Evolutionary conservation across 2,888 invertebrate species (phyloP), one percentile per base, ranked within the genome.

Genomic region (Mythimna vitellina): DNA sequence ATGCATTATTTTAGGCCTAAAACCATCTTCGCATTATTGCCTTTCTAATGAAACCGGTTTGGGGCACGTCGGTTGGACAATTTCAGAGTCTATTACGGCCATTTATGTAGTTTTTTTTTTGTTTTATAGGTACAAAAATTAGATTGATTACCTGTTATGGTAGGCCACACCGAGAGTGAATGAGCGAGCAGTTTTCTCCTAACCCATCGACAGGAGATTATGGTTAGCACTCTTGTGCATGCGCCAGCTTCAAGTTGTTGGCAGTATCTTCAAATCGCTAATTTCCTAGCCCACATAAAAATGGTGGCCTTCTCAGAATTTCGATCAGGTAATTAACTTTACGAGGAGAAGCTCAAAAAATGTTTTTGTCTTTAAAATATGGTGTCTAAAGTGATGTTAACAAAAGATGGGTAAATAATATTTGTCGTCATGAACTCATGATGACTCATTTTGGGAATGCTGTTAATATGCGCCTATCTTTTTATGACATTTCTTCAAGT

Each of bases 241-340:
- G 9, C 35, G 35, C 9, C 35, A 42, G 42, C 42, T 3, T 12
- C 42, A 42, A 12, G 10, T 12, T 12, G 42, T 42, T 42, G 14
- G 42, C 8, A n/a, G 5, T 32, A 60, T 56, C 22, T 17, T 35
- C 10, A 70, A 71, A 65, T 54, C 83, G 83, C 81, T 67, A 22
- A 32, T 60, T 76, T 72, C 8, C n/a, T 86, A 84, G 87, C 85
- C 82, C 60, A 6, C 25, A 53, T 54, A 58, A 75, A 74, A 80
- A 81, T 46, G 72, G 58, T 74, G 73, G 57, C 83, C 80, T 91
- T 88, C 88, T 73, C 62, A 80, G 89, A 89, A 90, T 84, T 81
- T 73, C 51, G 80, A 80, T 80, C 82, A 85, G 85, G 85, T 88
- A 90, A 89, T 90, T 90, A 89, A 83, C 81, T 81, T 84, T 74